Evolutionary conservation across 2,888 invertebrate genomes (phyloP).

Genomic region (Limnephilus rhombicus): DNA sequence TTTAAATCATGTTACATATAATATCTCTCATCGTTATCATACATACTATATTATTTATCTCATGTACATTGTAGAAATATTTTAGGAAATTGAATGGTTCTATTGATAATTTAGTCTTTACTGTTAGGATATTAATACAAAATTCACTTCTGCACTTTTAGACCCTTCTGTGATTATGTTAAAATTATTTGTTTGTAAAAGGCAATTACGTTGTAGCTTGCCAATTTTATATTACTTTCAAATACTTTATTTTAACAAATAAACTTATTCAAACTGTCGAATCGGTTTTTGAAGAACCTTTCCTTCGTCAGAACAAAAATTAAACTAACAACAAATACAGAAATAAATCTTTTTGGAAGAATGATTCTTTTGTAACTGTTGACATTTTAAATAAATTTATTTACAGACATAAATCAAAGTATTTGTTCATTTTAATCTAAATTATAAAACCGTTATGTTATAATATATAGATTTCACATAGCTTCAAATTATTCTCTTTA

Average conservation of each 20-base stretch:
- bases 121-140: not conserved
- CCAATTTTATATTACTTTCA: not conserved
- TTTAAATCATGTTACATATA: not conserved
- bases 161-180: not conserved
- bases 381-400: not conserved
- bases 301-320: not conserved
- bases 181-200: not conserved
- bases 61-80: slow-evolving; percentile 41
- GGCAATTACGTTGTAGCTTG: not conserved
- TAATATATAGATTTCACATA: not conserved
- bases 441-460: not conserved
- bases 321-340: not conserved
- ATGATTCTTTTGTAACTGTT: not conserved
- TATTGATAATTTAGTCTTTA: not conserved
- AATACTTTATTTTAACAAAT: not conserved
- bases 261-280: not conserved
- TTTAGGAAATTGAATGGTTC: slow-evolving; percentile 30
- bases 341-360: not conserved
- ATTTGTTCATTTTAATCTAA: not conserved
- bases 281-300: not conserved
- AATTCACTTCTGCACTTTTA: not conserved
- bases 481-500: not conserved
- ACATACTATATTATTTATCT: slow-evolving; percentile 33
- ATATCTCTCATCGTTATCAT: slow-evolving; percentile 27
- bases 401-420: not conserved